Evolutionary conservation across 2,113 vertebrate genomes (phyloP), one percentile per base, ranked within the genome.

Genomic region (Macquaria australasica): DNA sequence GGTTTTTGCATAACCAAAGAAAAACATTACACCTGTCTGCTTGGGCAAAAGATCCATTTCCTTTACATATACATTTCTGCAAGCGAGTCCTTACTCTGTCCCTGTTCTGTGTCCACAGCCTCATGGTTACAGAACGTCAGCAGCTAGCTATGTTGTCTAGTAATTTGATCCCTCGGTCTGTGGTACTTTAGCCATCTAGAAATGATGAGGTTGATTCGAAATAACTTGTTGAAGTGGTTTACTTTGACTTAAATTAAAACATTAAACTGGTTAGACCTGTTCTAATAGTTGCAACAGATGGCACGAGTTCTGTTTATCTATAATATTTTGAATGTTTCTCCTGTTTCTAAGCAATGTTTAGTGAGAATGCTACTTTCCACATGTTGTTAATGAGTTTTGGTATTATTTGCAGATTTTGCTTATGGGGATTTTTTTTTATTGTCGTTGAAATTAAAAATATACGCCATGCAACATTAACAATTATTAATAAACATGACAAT

Each of bases 1-100:
- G 50, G 70, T 15, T 60, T 28, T 20, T 82, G 8, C n/a, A 74
- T 77, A 82, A 83, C 18, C 60, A 82, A 15, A 66, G 48, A 63
- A 50, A 48, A 67, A 25, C n/a, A 12, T 51, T 0, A 55, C 73
- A 81, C 73, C 77, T 74, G 73, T 71, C 71, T 68, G 74, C 62
- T 16, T 14, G 34, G 51, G 50, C 34, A 63, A 74, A 75, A 76
- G 80, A 73, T 82, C 72, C 15, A 1, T 69, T 81, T 73, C 74
- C 67, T 67, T 56, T 85, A n/a, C 77, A 73, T 76, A 77, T 41
- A 59, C 79, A 75, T 67, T 48, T 83, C 55, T 70, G 80, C 48
- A 37, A 21, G 0, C 1, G 73, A 67, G 75, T 43, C 72, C 21
- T 43, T 28, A 5, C 25, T 39, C 48, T 66, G 12, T 18, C 16